Evolutionary conservation across 2,888 invertebrate genomes (phyloP).

Genomic region (Mythimna vitellina): DNA sequence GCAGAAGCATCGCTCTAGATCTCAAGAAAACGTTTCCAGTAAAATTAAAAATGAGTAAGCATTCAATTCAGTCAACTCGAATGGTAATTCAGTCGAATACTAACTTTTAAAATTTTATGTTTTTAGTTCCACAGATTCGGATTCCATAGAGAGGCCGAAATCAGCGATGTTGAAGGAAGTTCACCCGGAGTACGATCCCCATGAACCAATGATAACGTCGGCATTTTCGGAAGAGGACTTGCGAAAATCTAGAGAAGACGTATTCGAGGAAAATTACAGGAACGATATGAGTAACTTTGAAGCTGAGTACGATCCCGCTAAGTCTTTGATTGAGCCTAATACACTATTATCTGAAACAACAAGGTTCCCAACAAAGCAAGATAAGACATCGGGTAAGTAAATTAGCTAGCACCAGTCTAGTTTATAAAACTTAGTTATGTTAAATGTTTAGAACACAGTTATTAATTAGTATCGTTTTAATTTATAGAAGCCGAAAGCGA

Average conservation of each 20-base stretch:
- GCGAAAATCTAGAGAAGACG: conserved; percentile 84
- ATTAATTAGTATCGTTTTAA: conserved; percentile 14
- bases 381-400: conserved; percentile 78
- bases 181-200: conserved; percentile 88
- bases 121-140: conserved; percentile 85
- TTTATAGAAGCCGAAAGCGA: conserved; percentile 92
- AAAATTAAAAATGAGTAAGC: conserved; percentile 86
- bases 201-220: conserved; percentile 89
- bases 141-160: conserved; percentile 86
- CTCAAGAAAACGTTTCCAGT: conserved; percentile 79
- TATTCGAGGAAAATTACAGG: conserved; percentile 82
- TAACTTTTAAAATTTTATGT: conserved; percentile 34
- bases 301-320: conserved; percentile 78
- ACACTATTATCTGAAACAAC: conserved; percentile 73
- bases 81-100: background rate
- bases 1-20: conserved; percentile 80
- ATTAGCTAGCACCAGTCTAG: background rate
- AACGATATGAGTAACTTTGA: conserved; percentile 78
- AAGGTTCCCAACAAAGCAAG: conserved; percentile 73
- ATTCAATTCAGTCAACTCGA: conserved; percentile 8
- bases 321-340: conserved; percentile 78
- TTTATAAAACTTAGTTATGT: background rate
- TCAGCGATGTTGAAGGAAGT: conserved; percentile 86
- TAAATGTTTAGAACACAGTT: background rate
- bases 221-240: conserved; percentile 88